Conservation (phyloP, 2,888 invertebrate genomes). For the Clivina fossor region DNA sequence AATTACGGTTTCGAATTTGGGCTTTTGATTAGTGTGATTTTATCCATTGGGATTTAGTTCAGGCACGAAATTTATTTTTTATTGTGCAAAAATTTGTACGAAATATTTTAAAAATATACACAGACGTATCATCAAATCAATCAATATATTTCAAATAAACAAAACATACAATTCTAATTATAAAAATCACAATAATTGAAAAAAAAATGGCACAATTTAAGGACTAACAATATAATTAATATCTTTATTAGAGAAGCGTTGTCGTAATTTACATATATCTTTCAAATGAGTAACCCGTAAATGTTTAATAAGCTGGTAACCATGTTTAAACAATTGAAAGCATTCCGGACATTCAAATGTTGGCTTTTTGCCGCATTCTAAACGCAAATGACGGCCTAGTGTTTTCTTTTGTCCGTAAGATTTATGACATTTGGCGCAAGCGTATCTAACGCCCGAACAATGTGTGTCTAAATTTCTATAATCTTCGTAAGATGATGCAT, state of each 20-base stretch:
- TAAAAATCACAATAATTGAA: background rate
- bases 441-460: slow-evolving; percentile 14
- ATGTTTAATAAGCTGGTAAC: slow-evolving; percentile 22
- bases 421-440: slow-evolving; percentile 24
- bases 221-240: no score
- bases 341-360: slow-evolving; percentile 43
- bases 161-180: background rate
- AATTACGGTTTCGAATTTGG: no score
- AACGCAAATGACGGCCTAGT: slow-evolving; percentile 29
- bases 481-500: slow-evolving; percentile 18
- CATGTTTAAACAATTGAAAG: slow-evolving; percentile 17
- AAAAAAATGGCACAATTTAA: background rate
- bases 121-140: slow-evolving; percentile 1
- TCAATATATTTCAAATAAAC: background rate
- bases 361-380: slow-evolving; percentile 42
- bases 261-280: slow-evolving; percentile 10
- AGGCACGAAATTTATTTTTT: no score
- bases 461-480: slow-evolving; percentile 21
- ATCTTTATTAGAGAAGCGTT: no score
- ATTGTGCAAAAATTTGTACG: no score
- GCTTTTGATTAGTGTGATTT: no score
- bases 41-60: no score
- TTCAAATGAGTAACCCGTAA: slow-evolving; percentile 12
- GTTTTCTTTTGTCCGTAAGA: slow-evolving; percentile 19
- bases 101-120: no score